Evolutionary conservation across 92 coral and sea anemone genomes (phyloP), one percentile per base, ranked within the genome.

Genomic region (Zoanthus sansibaricus): DNA sequence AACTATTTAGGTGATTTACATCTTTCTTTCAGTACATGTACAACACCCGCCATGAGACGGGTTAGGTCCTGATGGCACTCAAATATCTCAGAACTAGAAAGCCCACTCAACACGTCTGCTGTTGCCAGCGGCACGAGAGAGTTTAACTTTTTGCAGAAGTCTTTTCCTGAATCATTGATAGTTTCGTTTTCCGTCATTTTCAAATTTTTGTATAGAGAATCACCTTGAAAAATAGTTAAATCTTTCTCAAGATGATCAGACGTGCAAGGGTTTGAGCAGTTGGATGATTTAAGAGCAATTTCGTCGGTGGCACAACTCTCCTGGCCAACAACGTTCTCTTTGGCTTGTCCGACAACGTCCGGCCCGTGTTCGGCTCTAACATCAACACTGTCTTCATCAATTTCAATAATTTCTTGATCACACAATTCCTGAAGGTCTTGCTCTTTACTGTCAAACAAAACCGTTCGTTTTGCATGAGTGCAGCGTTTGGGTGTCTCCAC

Each of bases 41-140:
- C 94, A 30, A 94, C 95, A 6, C 86, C 66, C 7, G 93, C 87
- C 89, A 84, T 91, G 6, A 94, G 67, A 54, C 90, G 95, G 13
- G 94, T 52, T 83, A 94, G 84, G 68, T 87, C 92, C 44, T 89
- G 93, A 71, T 94, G 95, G 61, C 94, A 91, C 64, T 86, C 90
- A 48, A 94, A 94, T 74, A 94, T 88, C 76, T 94, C 95, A 54
- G 90, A 95, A 83, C 93, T 93, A 11, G 98, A 91, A 12, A 94
- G 86, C 10, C 86, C 83, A 13, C 66, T 76, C 17, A 94, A 82
- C 21, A 89, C 89, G 9, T 94, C 95, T 0, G 95, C 92, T 45
- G 93, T 83, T 71, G 98, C 93, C 25, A 78, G 77, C 37, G 85
- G 94, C 31, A 86, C 79, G 17, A 91, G 45, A 4, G 95, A 90